Conservation (phyloP, 2,888 invertebrate genomes). For the Pharmacophagus antenor region DNA sequence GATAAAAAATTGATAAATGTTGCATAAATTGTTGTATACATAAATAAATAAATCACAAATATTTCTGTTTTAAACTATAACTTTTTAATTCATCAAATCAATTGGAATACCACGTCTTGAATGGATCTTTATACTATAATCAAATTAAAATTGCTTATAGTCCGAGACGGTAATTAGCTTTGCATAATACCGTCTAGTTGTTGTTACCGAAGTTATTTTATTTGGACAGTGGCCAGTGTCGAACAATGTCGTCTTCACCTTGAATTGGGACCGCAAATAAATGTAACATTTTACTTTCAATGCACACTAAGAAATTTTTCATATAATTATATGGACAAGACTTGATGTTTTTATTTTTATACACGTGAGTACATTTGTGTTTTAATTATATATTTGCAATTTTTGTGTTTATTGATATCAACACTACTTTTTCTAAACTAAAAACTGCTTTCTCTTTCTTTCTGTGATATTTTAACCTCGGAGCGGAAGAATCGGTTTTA, state of each 20-base stretch:
- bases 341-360: background rate
- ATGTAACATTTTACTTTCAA: conserved; percentile 46
- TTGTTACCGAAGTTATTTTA: conserved; percentile 35
- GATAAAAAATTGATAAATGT: no score
- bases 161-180: conserved; percentile 32
- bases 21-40: no score
- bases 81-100: background rate
- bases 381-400: background rate
- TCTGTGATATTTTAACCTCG: no score
- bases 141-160: conserved; percentile 17
- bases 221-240: conserved; percentile 57
- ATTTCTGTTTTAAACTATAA: background rate
- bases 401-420: no score
- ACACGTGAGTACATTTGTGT: background rate
- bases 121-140: background rate
- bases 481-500: no score
- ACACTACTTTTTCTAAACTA: no score
- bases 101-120: background rate
- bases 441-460: no score
- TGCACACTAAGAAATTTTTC: conserved; percentile 39
- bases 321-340: background rate
- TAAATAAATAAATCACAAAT: no score
- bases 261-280: conserved; percentile 62
- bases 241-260: conserved; percentile 61
- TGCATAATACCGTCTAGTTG: conserved; percentile 31